A percentile compares a stretch with the other conserved stretches of the same genome.
Conservation (phyloP, 2,888 invertebrate species). For the Gastracanthus pulcherrimus region DNA sequence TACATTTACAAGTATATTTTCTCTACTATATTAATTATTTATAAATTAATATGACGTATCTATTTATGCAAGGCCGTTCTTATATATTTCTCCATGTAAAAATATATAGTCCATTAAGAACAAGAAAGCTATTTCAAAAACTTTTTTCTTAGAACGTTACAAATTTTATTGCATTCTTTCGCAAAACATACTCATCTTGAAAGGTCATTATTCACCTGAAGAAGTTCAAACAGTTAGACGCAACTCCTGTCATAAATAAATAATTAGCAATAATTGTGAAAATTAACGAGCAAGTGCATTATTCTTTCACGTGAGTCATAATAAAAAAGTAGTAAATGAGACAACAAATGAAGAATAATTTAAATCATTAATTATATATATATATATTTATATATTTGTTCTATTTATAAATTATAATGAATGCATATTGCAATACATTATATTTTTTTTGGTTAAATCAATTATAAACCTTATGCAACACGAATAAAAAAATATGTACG, state of each 20-base stretch:
- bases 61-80: not conserved
- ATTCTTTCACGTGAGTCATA: not conserved
- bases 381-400: not conserved
- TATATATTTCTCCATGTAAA: no score
- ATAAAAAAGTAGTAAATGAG: not conserved
- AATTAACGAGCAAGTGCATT: not conserved
- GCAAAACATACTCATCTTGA: not conserved
- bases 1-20: not conserved
- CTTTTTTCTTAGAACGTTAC: not conserved
- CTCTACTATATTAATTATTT: not conserved
- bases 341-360: not conserved
- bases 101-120: no score
- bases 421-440: no score
- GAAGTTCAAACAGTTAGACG: conserved; percentile 2
- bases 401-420: no score
- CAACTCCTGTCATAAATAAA: conserved; percentile 14
- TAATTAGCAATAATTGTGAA: not conserved
- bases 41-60: not conserved
- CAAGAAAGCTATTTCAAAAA: not conserved
- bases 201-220: not conserved
- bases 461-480: not conserved
- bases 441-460: not conserved
- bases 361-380: not conserved
- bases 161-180: not conserved
- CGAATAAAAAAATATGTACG: no score